Evolutionary conservation across 1,140 invertebrate species (phyloP), one percentile per base, ranked within the genome.

Genomic region (Cyclargus thomasi): DNA sequence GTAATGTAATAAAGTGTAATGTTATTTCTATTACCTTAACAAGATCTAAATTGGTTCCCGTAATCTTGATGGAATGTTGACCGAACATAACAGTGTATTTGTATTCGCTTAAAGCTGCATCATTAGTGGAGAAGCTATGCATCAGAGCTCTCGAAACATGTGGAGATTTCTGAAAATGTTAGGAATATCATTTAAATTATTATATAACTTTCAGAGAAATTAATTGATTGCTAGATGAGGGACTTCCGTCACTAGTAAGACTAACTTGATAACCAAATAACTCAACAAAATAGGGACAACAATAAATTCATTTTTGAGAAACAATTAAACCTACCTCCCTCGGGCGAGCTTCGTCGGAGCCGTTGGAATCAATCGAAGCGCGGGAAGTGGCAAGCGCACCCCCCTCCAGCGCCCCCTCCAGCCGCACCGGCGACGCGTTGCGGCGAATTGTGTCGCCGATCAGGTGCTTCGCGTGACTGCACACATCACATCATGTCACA

Each of bases 391-490:
- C 79, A 55, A 81, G 86, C 80, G 74, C 62, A 75, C 84, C 53
- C 76, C 83, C 79, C 85, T 92, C 84, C 82, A 91, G 81, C 84
- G 84, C 75, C 82, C 90, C 92, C 72, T 94, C 93, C 66, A 94
- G 85, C 77, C 96, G 92, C 67, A 97, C 95, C 59, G 97, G 97
- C 23, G 96, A 97, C 69, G 96, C 96, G 91, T 98, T 98, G 80
- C 97, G 94, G 75, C 96, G 93, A 70, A 98, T 98, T 55, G 97
- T 97, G 82, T 97, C 96, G 87, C 97, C 96, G 79, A 98, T 98
- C 78, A 97, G 90, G 86, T 96, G 94, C 85, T 97, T 97, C 17
- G 97, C 97, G 85, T 96, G 95, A 77, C 96, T 97, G 76, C 36
- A 53, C 21, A 62, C n/a, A 65, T n/a, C 53, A 55, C 22, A 17